phyloP scores from a whole-genome alignment of 2,113 vertebrate species.

The Phaethornis superciliosus region DNA sequence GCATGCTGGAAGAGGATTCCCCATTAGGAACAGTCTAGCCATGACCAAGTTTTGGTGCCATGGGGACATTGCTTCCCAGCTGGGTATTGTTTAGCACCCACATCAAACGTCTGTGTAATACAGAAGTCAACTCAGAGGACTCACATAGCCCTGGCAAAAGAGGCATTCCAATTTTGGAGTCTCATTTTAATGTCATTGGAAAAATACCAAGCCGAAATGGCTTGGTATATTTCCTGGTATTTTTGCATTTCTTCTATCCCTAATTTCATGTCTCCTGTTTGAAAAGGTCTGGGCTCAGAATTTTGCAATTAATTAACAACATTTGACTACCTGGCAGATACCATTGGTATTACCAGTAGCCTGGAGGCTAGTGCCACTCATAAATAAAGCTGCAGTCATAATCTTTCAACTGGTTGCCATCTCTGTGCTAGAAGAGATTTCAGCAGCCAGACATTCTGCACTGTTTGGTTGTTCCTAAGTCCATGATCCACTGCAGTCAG shows the following conservation, averaged over 20 bases:
- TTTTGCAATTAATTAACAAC: not conserved
- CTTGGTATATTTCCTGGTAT: not conserved
- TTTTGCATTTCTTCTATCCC: not conserved
- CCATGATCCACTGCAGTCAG: too few relatives aligned
- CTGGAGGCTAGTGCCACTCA: not conserved
- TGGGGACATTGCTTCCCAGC: not conserved
- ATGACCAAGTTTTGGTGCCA: not conserved
- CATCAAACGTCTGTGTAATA: not conserved
- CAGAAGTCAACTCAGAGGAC: not conserved
- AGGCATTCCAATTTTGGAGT: not conserved
- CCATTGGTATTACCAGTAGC: not conserved
- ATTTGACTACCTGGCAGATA: not conserved
- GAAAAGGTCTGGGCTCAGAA: not conserved
- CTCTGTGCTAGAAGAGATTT: not conserved
- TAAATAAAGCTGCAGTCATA: not conserved
- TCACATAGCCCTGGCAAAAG: not conserved
- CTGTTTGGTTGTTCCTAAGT: too few relatives aligned
- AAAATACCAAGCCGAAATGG: not conserved
- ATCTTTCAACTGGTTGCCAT: not conserved
- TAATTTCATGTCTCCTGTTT: not conserved
- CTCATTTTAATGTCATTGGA: not conserved
- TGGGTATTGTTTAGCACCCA: not conserved
- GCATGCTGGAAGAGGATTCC: not conserved
- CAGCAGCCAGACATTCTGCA: not conserved
- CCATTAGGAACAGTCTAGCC: not conserved